Base-by-base conservation (phyloP, 2,888 invertebrate species). In the Drosophila meridiana region DNA sequence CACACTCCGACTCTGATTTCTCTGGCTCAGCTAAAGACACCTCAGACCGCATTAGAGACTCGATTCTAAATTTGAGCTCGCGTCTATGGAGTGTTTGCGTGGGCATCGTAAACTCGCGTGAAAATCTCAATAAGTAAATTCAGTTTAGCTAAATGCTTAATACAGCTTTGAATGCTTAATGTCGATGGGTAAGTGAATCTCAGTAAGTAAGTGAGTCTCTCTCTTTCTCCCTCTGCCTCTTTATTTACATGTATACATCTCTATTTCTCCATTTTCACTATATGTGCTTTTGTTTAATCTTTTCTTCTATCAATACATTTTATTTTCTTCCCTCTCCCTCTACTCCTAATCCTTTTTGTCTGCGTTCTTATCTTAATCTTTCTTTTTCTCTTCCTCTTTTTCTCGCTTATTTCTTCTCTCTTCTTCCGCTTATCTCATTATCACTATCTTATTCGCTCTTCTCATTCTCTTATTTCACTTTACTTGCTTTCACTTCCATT, bases 71-170 rank as follows among this genome's bases (percentile, higher is more conserved):
- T 73, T 62, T 52, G 9, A 20, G 62, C 20, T 66, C 60, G 48
- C 38, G 8, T 45, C 45, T 26, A 20, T 20, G 20, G 28, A 28
- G 32, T 32, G 32, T 50, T 5, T 50, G 50, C 34, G 34, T 11
- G 32, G 0, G 32, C 13, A 0, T 20, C 9, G 14, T 48, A 28
- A 30, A 30, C 30, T 34, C 50, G 11, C 5, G 20, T 52, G 50
- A 34, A 34, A 52, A 34, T 20, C 38, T 81, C 83, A 75, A 80
- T 81, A 83, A 78, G 85, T 78, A 83, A 82, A 85, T 83, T 71
- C 85, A 82, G 82, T 85, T 82, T 58, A 36, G 52, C 7, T 52
- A 32, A 50, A 50, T 32, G 8, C 13, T 50, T 32, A 32, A 50
- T 11, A 9, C 32, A 32, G 50, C 50, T 32, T 4, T 4, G 50